Percentiles rank a stretch among this genome's conserved stretches.
Conservation (phyloP, 2,888 invertebrate genomes). For the Synanthedon andrenaeformis region DNA sequence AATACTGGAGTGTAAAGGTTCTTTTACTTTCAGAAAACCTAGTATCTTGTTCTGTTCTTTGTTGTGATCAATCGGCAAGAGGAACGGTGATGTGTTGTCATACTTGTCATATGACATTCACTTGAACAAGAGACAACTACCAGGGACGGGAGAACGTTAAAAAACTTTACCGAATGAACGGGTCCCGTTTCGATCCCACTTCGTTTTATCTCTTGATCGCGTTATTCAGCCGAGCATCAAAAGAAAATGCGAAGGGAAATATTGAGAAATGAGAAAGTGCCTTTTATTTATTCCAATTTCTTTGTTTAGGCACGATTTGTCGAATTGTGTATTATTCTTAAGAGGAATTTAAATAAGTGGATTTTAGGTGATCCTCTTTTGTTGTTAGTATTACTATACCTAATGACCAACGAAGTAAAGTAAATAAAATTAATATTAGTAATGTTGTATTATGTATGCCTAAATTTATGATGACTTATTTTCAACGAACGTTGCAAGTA, state of each 20-base stretch:
- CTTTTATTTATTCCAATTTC: conserved; percentile 43
- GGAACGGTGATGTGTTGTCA: no score
- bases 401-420: not conserved
- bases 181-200: conserved; percentile 34
- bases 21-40: no score
- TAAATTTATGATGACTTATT: no score
- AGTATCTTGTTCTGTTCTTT: no score
- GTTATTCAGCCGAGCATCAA: conserved; percentile 63
- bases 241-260: conserved; percentile 53
- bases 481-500: no score
- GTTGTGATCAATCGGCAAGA: no score
- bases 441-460: no score
- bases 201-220: conserved; percentile 64
- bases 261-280: conserved; percentile 47
- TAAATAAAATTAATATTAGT: not conserved
- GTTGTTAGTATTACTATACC: not conserved
- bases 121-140: no score
- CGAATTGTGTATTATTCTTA: conserved; percentile 13
- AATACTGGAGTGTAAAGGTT: no score
- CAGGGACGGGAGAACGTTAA: conserved; percentile 16
- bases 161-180: conserved; percentile 40
- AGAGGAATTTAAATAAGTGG: conserved; percentile 9
- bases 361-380: conserved; percentile 5
- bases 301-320: conserved; percentile 35
- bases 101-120: no score